A percentile compares a stretch with the other conserved stretches of the same genome.
Evolutionary conservation across 2,113 vertebrate genomes (phyloP).

Genomic region (Sebastes fasciatus): DNA sequence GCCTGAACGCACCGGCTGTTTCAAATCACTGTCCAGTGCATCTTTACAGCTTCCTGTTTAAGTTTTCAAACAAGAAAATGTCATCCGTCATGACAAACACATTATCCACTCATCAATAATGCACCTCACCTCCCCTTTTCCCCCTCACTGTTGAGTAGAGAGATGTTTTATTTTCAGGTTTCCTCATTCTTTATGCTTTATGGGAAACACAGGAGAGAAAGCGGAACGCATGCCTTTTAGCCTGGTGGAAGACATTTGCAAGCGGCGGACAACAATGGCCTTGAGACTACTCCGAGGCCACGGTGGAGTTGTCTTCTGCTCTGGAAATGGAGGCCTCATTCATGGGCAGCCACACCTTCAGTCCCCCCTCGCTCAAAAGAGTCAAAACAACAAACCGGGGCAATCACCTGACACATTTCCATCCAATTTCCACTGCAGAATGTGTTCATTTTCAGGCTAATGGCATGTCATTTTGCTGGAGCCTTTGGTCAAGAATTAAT

Average conservation of each 20-base stretch:
- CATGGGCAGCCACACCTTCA: constrained; percentile 88
- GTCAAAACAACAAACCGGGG: constrained; percentile 92
- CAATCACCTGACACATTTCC: constrained; percentile 99
- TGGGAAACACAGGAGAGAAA: constrained; percentile 91
- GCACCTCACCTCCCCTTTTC: constrained; percentile 80
- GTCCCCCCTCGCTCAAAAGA: constrained; percentile 88
- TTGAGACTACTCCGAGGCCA: constrained; percentile 93
- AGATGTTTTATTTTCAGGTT: constrained; percentile 92
- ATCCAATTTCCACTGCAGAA: constrained; percentile 99
- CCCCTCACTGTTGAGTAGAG: constrained; percentile 62
- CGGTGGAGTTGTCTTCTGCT: constrained; percentile 83
- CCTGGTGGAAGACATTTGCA: constrained; percentile 93
- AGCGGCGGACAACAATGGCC: constrained; percentile 91
- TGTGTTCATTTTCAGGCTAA: constrained; percentile 99
- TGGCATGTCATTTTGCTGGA: constrained; percentile 99
- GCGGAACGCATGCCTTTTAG: constrained; percentile 91
- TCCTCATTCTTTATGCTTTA: constrained; percentile 89
- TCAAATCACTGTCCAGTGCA: constrained; percentile 61
- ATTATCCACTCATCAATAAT: constrained; percentile 94
- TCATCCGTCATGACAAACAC: constrained; percentile 87
- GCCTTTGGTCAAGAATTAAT: constrained; percentile 99
- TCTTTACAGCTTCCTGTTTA: constrained; percentile 71
- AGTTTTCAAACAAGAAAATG: constrained; percentile 78
- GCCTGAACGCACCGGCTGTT: constrained; percentile 16
- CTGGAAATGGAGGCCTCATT: constrained; percentile 91